These are phyloP conservation scores for Lophotis ruficrista DNA, from an alignment of 2,113 vertebrate species.

Conservation along the genomic window DNA sequence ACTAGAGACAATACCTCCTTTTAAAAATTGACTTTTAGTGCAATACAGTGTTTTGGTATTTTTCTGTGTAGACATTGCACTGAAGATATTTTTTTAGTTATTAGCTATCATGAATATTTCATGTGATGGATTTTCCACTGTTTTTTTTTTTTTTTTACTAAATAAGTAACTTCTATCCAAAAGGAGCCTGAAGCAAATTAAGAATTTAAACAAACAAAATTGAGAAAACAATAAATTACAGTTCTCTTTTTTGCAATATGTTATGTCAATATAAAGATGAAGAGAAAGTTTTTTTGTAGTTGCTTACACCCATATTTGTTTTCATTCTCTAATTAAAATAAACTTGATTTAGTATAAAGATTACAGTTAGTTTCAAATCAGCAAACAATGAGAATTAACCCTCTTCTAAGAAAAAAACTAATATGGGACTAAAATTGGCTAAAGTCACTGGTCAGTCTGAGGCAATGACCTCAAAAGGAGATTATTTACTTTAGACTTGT, in stretches of 20 bases:
- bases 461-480: not conserved
- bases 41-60: not conserved
- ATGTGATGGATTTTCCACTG: not conserved
- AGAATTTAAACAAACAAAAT: not conserved
- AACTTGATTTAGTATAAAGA: not conserved
- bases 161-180: not conserved
- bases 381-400: not conserved
- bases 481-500: not conserved
- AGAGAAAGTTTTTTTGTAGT: not conserved
- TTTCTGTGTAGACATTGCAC: not conserved
- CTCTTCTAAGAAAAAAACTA: not conserved
- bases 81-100: not conserved
- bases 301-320: not conserved
- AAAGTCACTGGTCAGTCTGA: not conserved
- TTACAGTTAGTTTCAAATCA: not conserved
- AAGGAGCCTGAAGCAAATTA: not conserved
- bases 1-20: not conserved
- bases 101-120: not conserved
- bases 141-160: not conserved
- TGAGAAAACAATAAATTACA: not conserved
- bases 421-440: not conserved
- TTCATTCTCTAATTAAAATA: not conserved
- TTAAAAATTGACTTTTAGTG: not conserved
- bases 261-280: not conserved
- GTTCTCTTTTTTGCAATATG: not conserved